Evolutionary conservation across 1,140 invertebrate genomes (phyloP).

Genomic region (Oscheius sp.): DNA sequence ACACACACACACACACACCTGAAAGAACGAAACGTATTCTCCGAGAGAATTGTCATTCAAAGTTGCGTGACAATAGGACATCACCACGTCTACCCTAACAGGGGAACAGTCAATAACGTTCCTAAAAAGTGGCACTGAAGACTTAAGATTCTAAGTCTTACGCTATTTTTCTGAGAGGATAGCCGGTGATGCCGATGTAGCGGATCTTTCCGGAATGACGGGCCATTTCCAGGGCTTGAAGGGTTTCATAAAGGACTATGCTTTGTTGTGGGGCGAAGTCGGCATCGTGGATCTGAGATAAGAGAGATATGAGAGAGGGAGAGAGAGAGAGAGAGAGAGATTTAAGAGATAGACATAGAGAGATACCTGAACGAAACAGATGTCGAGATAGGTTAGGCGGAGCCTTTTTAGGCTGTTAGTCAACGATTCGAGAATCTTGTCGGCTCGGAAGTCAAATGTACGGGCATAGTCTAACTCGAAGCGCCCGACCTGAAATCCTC

Average conservation of each 20-base stretch:
- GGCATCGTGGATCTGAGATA: slow-evolving; percentile 78
- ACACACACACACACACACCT: no score
- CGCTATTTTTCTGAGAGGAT: slow-evolving; percentile 69
- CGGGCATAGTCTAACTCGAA: slow-evolving; percentile 72
- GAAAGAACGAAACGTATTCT: slow-evolving; percentile 74
- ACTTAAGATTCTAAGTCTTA: slow-evolving; percentile 15
- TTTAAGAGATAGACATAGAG: neutral
- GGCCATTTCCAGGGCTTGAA: slow-evolving; percentile 75
- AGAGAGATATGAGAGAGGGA: slow-evolving; percentile 43
- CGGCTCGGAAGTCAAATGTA: slow-evolving; percentile 83
- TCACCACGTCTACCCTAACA: slow-evolving; percentile 72
- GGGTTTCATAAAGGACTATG: slow-evolving; percentile 77
- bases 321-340: slow-evolving; percentile 7
- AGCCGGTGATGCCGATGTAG: slow-evolving; percentile 82
- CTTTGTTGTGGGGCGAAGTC: slow-evolving; percentile 80
- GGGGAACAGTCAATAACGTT: slow-evolving; percentile 72
- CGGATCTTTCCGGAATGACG: slow-evolving; percentile 75
- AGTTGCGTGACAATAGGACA: slow-evolving; percentile 77
- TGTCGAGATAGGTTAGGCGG: slow-evolving; percentile 78
- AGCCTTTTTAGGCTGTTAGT: slow-evolving; percentile 74
- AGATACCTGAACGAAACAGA: slow-evolving; percentile 73
- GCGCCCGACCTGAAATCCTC: slow-evolving; percentile 68
- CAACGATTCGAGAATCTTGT: slow-evolving; percentile 72
- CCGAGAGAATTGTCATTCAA: slow-evolving; percentile 75
- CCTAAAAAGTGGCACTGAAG: slow-evolving; percentile 37